Evolutionary conservation across 2,888 invertebrate species (phyloP).

Genomic region (Piscicola geometra): DNA sequence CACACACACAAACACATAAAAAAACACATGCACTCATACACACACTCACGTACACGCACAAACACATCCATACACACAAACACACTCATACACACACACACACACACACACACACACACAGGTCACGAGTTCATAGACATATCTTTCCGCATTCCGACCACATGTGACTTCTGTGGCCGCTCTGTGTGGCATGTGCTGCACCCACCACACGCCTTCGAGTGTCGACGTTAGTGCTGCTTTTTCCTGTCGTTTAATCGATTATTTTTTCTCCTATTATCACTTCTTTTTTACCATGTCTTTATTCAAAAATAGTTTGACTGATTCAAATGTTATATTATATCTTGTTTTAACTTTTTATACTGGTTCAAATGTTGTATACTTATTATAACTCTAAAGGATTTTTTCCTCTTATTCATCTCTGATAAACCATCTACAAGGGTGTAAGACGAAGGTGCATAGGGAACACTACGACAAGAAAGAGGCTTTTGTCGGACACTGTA

Average conservation of each 20-base stretch:
- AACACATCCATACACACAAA: too few species aligned
- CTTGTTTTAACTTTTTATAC: background rate
- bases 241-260: too few species aligned
- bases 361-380: too few species aligned
- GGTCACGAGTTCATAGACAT: slow-evolving; percentile 88
- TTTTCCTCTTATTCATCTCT: too few species aligned
- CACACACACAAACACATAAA: background rate
- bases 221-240: slow-evolving; percentile 67
- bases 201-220: slow-evolving; percentile 94
- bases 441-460: slow-evolving; percentile 93
- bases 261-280: too few species aligned
- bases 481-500: slow-evolving; percentile 86
- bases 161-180: slow-evolving; percentile 93
- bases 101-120: background rate
- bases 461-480: slow-evolving; percentile 84
- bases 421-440: too few species aligned
- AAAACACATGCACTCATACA: too few species aligned
- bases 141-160: slow-evolving; percentile 94
- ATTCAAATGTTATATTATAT: background rate
- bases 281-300: too few species aligned
- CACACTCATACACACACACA: too few species aligned
- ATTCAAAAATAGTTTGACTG: background rate
- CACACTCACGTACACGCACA: too few species aligned
- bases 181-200: slow-evolving; percentile 96
- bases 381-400: too few species aligned